These are phyloP conservation scores for Aphodius sticticus DNA, from an alignment of 2,888 invertebrate species.

Conservation along the genomic window DNA sequence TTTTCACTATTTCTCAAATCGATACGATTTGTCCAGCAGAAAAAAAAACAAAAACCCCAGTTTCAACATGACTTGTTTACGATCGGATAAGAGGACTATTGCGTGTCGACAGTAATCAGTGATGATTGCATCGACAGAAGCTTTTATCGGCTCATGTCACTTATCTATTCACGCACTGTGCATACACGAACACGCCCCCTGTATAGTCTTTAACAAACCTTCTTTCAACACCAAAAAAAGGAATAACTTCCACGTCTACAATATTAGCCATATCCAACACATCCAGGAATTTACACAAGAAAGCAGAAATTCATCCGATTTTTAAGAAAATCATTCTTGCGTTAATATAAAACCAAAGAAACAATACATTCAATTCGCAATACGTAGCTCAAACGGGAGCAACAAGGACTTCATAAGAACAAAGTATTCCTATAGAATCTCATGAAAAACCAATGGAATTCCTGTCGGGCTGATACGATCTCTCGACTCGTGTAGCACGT, in stretches of 20 bases:
- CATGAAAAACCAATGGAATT: constrained; percentile 43
- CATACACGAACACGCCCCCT: background rate
- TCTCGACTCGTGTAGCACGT: constrained; percentile 33
- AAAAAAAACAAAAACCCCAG: background rate
- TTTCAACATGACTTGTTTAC: constrained; percentile 36
- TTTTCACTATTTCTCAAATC: constrained; percentile 32
- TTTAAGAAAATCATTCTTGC: background rate
- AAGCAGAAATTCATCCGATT: no score
- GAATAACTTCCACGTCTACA: constrained; percentile 11
- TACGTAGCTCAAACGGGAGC: constrained; percentile 25
- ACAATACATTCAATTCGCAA: constrained; percentile 41
- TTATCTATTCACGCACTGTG: constrained; percentile 40
- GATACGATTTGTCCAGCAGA: constrained; percentile 15
- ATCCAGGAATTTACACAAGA: background rate
- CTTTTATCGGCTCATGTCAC: constrained; percentile 45
- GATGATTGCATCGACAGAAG: constrained; percentile 44
- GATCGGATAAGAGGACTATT: constrained; percentile 41
- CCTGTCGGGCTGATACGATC: constrained; percentile 38
- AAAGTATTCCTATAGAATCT: constrained; percentile 42
- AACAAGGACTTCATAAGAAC: constrained; percentile 41
- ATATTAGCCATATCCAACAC: constrained; percentile 27
- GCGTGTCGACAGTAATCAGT: constrained; percentile 44
- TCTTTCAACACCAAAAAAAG: background rate
- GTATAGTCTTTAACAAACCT: background rate
- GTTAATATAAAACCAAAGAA: constrained; percentile 32